Conservation (phyloP, 2,113 vertebrate genomes). For the Boulengeromyrus knoepffleri region DNA sequence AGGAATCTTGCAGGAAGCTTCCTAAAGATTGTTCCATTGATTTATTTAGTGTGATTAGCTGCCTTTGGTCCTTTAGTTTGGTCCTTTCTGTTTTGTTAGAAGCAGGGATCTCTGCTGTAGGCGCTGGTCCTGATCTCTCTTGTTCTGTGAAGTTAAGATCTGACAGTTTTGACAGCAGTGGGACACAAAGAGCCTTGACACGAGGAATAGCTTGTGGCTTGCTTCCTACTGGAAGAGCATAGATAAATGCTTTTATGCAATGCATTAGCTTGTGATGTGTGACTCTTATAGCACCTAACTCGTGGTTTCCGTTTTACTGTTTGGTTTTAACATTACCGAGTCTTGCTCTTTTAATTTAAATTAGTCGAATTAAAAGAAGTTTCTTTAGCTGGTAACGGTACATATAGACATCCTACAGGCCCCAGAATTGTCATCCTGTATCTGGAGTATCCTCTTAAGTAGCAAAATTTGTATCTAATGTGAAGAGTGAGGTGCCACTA, state of each 20-base stretch:
- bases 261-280: not conserved
- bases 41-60: not conserved
- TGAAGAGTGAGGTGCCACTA: not conserved
- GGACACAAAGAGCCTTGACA: not conserved
- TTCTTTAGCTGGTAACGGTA: not conserved
- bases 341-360: not conserved
- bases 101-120: not conserved
- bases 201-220: not conserved
- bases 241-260: not conserved
- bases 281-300: not conserved
- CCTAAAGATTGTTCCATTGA: not conserved
- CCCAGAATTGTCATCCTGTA: not conserved
- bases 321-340: not conserved
- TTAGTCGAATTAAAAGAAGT: not conserved
- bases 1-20: not conserved
- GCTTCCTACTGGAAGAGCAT: not conserved
- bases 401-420: not conserved
- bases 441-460: not conserved
- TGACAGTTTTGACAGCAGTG: not conserved
- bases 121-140: not conserved
- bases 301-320: not conserved
- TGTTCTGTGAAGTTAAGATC: not conserved
- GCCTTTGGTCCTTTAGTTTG: not conserved
- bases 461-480: not conserved
- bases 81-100: not conserved